Evolutionary conservation across 2,113 vertebrate genomes (phyloP).

Genomic region (Eclectus roratus): DNA sequence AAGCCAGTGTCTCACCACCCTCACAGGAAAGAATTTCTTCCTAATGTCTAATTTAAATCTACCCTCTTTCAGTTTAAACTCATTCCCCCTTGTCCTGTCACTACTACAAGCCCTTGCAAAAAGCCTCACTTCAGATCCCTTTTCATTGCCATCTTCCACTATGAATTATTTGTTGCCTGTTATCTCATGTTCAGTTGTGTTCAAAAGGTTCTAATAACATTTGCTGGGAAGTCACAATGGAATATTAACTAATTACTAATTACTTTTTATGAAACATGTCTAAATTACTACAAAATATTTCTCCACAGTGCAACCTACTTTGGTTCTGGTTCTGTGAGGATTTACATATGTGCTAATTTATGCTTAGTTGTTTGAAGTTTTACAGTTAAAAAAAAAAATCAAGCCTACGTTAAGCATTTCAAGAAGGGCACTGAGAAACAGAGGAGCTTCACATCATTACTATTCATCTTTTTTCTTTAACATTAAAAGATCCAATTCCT

Average conservation of each 20-base stretch:
- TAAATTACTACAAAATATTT: slow-evolving; percentile 25
- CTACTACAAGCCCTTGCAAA: not conserved
- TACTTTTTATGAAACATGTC: not conserved
- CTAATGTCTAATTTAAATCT: not conserved
- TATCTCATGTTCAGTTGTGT: not conserved
- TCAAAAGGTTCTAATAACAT: not conserved
- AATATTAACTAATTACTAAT: slow-evolving; percentile 15
- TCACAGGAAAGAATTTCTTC: not conserved
- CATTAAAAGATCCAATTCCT: not conserved
- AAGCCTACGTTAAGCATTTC: not conserved
- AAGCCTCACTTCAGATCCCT: not conserved
- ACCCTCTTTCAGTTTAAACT: not conserved
- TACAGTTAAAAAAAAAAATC: not conserved
- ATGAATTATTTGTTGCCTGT: not conserved
- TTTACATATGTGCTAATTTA: not conserved
- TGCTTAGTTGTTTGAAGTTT: not conserved
- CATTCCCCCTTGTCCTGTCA: not conserved
- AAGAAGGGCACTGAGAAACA: not conserved
- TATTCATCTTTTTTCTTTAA: not conserved
- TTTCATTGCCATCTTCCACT: not conserved
- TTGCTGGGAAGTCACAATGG: not conserved
- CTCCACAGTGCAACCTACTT: not conserved
- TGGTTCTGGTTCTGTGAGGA: not conserved
- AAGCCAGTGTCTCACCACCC: not conserved
- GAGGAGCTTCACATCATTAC: not conserved